A percentile compares a stretch with the other conserved stretches of the same genome.
phyloP scores from a whole-genome alignment of 1,140 invertebrate genomes.

The Penaeus japonicus region DNA sequence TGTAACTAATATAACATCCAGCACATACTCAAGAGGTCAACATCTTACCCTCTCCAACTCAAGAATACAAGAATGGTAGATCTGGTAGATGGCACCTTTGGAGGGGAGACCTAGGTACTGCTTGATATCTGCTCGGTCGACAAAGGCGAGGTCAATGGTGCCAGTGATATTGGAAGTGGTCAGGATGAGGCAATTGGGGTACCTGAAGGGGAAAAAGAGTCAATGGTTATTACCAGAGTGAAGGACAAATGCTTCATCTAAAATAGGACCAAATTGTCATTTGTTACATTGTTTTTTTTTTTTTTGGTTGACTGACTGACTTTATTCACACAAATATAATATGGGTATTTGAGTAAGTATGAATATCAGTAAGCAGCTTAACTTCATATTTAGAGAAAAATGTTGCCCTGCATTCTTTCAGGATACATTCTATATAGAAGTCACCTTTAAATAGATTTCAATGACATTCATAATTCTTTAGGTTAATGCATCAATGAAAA shows the following conservation, averaged over 20 bases:
- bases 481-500: no score
- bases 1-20: not conserved
- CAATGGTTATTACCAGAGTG: not conserved
- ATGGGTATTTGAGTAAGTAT: not conserved
- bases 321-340: not conserved
- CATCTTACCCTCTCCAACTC: slow-evolving; percentile 79
- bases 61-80: slow-evolving; percentile 78
- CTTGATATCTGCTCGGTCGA: slow-evolving; percentile 95
- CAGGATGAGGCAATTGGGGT: slow-evolving; percentile 90
- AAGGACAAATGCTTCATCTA: not conserved
- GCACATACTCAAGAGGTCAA: not conserved
- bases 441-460: no score
- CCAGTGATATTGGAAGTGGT: slow-evolving; percentile 95
- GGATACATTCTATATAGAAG: no score
- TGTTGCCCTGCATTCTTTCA: no score
- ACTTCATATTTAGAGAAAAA: no score
- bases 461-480: no score
- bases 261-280: no score
- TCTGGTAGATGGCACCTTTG: slow-evolving; percentile 80
- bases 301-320: no score
- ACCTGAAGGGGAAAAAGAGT: slow-evolving; percentile 63
- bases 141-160: slow-evolving; percentile 93
- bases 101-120: slow-evolving; percentile 86
- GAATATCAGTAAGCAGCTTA: no score
- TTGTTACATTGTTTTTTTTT: no score